A percentile compares a stretch with the other conserved stretches of the same genome.
phyloP scores from a whole-genome alignment of 2,888 invertebrate genomes.

The Teleiodes luculella region DNA sequence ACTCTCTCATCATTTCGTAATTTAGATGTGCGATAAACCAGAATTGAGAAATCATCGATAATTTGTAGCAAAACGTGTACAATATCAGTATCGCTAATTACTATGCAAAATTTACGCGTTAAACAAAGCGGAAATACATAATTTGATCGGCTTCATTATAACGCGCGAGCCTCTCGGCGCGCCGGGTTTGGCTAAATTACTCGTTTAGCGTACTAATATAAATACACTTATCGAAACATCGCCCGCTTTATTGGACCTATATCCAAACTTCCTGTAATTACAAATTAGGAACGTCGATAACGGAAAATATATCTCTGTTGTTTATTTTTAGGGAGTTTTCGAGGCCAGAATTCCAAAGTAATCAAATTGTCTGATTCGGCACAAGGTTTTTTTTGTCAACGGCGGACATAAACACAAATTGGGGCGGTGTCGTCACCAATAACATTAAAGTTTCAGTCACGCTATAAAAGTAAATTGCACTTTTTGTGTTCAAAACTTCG shows the following conservation, averaged over 20 bases:
- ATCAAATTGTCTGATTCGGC: neutral
- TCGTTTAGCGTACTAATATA: constrained; percentile 11
- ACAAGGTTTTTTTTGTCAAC: constrained; percentile 6
- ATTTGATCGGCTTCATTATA: constrained; percentile 17
- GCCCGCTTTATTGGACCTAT: neutral
- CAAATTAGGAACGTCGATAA: constrained; percentile 16
- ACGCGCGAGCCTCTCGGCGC: neutral
- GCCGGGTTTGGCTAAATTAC: constrained; percentile 5
- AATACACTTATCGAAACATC: neutral
- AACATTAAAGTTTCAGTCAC: constrained; percentile 54
- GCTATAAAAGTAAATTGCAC: constrained; percentile 61
- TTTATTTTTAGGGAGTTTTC: neutral
- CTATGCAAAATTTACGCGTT: constrained; percentile 17
- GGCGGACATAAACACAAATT: neutral
- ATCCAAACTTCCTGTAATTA: constrained; percentile 15
- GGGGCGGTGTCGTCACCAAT: constrained; percentile 33
- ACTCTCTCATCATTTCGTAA: neutral
- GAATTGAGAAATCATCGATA: neutral
- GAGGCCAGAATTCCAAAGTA: neutral
- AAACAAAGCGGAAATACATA: constrained; percentile 20
- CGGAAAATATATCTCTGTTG: neutral
- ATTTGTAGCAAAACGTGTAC: constrained; percentile 10
- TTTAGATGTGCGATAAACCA: neutral
- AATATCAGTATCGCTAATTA: constrained; percentile 16
- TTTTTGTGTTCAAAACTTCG: constrained; percentile 53